Evolutionary conservation across 2,113 vertebrate genomes (phyloP).

Genomic region (human (Homo sapiens)): DNA sequence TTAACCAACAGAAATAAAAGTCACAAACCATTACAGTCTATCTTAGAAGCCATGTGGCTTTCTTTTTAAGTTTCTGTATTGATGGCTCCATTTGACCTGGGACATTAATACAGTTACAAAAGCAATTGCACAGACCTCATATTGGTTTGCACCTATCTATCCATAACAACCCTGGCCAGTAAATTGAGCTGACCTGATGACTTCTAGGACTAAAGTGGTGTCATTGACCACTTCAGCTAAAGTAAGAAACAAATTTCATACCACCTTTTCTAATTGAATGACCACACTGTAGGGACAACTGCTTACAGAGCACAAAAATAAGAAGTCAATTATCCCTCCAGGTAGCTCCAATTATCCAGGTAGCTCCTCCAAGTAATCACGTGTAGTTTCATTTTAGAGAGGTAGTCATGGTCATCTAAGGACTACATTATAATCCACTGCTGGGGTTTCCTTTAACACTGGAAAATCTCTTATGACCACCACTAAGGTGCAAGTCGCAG

Average conservation of each 20-base stretch:
- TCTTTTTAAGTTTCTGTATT: not conserved
- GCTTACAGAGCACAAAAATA: not conserved
- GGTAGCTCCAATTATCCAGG: not conserved
- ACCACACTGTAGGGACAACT: not conserved
- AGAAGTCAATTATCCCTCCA: not conserved
- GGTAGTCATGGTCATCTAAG: not conserved
- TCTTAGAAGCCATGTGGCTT: not conserved
- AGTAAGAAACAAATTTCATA: not conserved
- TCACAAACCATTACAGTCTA: not conserved
- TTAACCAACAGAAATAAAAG: not conserved
- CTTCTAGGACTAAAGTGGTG: not conserved
- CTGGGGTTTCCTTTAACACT: not conserved
- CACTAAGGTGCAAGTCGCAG: not conserved
- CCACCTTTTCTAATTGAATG: not conserved
- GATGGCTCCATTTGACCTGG: not conserved
- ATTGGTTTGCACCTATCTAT: not conserved
- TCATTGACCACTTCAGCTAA: not conserved
- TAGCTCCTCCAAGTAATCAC: not conserved
- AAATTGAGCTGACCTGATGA: not conserved
- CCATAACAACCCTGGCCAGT: not conserved
- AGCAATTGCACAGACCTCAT: not conserved
- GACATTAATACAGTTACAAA: not conserved
- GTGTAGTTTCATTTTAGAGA: not conserved
- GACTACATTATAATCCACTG: not conserved
- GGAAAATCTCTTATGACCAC: not conserved